Conservation (phyloP, 1,140 invertebrate species). For the Drosophila simulans region DNA sequence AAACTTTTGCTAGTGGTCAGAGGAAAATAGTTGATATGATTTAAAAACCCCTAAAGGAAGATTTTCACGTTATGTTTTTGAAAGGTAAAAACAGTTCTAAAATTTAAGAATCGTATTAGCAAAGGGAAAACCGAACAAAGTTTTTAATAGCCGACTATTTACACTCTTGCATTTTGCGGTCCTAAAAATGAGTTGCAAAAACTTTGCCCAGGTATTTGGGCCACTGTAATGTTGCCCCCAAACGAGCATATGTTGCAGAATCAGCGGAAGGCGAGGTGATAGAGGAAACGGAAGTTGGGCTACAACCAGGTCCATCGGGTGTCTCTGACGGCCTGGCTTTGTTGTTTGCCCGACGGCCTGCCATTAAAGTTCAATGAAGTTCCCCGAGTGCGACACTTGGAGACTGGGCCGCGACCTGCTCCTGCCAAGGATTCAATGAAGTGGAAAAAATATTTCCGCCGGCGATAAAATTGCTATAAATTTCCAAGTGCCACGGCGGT, state of each 20-base stretch:
- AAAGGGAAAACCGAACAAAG: background rate
- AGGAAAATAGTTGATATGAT: background rate
- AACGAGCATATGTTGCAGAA: slow-evolving; percentile 32
- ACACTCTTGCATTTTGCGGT: background rate
- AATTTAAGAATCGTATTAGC: background rate
- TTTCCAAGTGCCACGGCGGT: slow-evolving; percentile 63
- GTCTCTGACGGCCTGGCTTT: slow-evolving; percentile 30
- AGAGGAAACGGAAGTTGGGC: slow-evolving; percentile 34
- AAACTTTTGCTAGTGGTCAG: background rate
- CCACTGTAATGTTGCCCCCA: background rate
- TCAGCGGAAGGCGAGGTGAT: slow-evolving; percentile 23
- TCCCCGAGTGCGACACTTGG: slow-evolving; percentile 66
- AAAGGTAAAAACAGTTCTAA: background rate
- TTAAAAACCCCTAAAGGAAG: too few relatives aligned
- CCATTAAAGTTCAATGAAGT: slow-evolving; percentile 82
- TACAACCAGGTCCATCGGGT: slow-evolving; percentile 20
- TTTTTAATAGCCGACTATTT: background rate
- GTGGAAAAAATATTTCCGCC: slow-evolving; percentile 77
- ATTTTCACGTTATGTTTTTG: too few relatives aligned
- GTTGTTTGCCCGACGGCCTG: slow-evolving; percentile 62
- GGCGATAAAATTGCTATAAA: slow-evolving; percentile 79
- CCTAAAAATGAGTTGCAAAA: background rate
- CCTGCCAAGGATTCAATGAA: slow-evolving; percentile 58
- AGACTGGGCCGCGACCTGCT: slow-evolving; percentile 18
- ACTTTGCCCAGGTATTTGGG: slow-evolving; percentile 6